Base-by-base conservation (phyloP, 2,113 vertebrate species). In the Myxocyprinus asiaticus region DNA sequence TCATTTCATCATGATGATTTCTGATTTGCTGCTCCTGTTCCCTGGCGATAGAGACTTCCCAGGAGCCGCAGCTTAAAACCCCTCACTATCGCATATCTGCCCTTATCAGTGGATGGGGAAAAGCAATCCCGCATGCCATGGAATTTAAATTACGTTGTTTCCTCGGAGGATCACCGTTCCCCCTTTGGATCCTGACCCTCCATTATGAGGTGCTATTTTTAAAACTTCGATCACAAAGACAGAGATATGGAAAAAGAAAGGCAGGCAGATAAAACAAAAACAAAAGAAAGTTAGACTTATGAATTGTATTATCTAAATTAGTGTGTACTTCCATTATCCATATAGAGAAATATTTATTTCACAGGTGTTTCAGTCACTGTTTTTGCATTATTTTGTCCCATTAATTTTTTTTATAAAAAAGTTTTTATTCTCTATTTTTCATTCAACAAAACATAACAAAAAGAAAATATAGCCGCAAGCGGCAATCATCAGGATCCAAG, bases 141-240 rank as follows among this genome's bases (percentile, higher is more conserved):
- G 81, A 85, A 83, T 85, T 92, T 87, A 92, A 91, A 91, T 92
- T 89, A 86, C 85, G 83, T 90, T 88, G 83, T 78, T 67, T 78
- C 83, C 88, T 81, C 82, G 61, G 85, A 88, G 87, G 87, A 83
- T 79, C 61, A 72, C 82, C 67, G 15, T 71, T 83, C 81, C 82
- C 82, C 74, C 82, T 80, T 71, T 76, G 80, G 84, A 86, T 65
- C 85, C 82, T 82, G 86, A 85, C 88, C 85, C 80, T 87, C 85
- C 80, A 88, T 89, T 88, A 90, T 84, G 85, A 86, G 59, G 79
- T 82, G 88, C 88, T 90, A 91, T 91, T 91, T 91, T 89, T 90
- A 90, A 87, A 88, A 81, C 81, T 72, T 66, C 72, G 51, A 67
- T 61, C 72, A 11, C 61, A 68, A 68, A 55, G 65, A 69, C 12